phyloP scores from a whole-genome alignment of 2,888 invertebrate genomes.

The Caenorhabditis macrosperma region DNA sequence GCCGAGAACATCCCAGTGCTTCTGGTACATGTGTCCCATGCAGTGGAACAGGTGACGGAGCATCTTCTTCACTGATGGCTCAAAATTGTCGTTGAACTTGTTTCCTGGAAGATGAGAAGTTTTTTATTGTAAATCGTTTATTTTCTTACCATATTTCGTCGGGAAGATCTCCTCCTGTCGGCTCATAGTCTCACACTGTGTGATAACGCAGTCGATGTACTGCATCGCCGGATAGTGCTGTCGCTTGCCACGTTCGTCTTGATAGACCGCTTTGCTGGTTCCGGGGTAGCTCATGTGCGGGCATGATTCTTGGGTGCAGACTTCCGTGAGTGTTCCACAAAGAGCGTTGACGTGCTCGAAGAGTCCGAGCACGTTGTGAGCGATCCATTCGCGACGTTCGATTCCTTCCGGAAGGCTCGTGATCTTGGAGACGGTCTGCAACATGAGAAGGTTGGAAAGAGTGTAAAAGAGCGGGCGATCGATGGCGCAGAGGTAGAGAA shows the following conservation, averaged over 20 bases:
- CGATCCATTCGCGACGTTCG: constrained; percentile 99
- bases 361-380: constrained; percentile 87
- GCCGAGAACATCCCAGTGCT: constrained; percentile 77
- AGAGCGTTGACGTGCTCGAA: constrained; percentile 99
- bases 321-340: constrained; percentile 98
- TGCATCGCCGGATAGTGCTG: constrained; percentile 76
- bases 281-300: constrained; percentile 97
- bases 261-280: constrained; percentile 75
- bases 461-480: too few relatives aligned
- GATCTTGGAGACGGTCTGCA: constrained; percentile 87
- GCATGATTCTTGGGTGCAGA: constrained; percentile 95
- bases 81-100: constrained; percentile 73
- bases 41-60: constrained; percentile 76
- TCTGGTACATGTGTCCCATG: constrained; percentile 77
- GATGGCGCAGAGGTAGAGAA: too few relatives aligned
- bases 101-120: constrained; percentile 61
- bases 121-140: too few relatives aligned
- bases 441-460: background rate
- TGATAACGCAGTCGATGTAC: constrained; percentile 78
- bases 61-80: constrained; percentile 70
- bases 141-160: constrained; percentile 78
- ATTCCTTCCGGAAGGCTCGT: constrained; percentile 95
- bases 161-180: constrained; percentile 76
- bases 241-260: constrained; percentile 77
- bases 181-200: constrained; percentile 74